phyloP scores from a whole-genome alignment of 2,113 vertebrate genomes.

The Morphnarchus princeps region DNA sequence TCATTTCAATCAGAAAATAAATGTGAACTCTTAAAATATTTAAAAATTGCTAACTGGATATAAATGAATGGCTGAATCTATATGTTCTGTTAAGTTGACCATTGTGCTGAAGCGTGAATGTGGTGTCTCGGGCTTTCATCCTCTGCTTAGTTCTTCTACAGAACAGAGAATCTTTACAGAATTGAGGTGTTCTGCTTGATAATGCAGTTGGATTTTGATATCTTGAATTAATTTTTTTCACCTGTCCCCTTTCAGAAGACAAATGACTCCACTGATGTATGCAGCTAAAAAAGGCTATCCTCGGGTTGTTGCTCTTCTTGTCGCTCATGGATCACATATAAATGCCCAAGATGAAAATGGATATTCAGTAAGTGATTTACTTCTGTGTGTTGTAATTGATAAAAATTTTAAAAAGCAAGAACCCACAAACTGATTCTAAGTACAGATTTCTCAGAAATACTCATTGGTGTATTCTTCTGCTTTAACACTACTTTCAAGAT shows the following conservation, averaged over 20 bases:
- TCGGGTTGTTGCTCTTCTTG: constrained; percentile 84
- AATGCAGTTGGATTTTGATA: not conserved
- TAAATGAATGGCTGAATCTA: not conserved
- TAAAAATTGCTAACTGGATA: not conserved
- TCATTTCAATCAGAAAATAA: not conserved
- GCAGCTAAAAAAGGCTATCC: constrained; percentile 79
- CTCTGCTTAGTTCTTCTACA: not conserved
- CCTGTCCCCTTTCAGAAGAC: constrained; percentile 66
- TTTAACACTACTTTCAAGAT: not conserved
- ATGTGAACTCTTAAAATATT: not conserved
- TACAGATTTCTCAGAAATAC: not conserved
- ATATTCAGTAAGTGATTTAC: constrained; percentile 79
- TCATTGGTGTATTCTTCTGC: not conserved
- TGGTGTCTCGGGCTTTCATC: not conserved
- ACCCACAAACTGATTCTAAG: not conserved
- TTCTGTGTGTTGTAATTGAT: not conserved
- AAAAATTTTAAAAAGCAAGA: not conserved
- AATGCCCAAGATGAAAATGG: constrained; percentile 82
- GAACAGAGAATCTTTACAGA: not conserved
- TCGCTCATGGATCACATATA: constrained; percentile 81
- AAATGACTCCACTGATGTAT: constrained; percentile 88
- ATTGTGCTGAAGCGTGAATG: not conserved
- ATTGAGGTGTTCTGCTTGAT: not conserved
- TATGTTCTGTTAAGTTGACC: not conserved
- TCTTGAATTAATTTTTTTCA: not conserved